A percentile compares a stretch with the other conserved stretches of the same genome.
phyloP scores from a whole-genome alignment of 2,797 vertebrate species.

The Gobionotothen gibberifrons region DNA sequence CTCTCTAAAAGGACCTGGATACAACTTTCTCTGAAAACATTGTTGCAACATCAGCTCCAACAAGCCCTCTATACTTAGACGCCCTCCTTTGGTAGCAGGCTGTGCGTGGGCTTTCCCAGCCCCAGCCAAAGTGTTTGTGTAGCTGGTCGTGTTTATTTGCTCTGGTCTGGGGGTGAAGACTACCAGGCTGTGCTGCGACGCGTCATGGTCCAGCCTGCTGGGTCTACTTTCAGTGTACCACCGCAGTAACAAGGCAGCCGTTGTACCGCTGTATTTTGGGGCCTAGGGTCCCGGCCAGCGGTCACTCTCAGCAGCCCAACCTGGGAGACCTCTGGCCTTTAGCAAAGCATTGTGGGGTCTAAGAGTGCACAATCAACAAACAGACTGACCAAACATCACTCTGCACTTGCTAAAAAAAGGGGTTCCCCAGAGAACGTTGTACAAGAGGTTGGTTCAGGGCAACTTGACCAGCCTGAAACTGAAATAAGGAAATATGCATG shows the following conservation, averaged over 20 bases:
- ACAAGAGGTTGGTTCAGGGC: constrained; percentile 69
- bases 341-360: constrained; percentile 57
- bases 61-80: constrained; percentile 66
- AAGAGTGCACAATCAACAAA: constrained; percentile 68
- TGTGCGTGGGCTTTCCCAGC: constrained; percentile 63
- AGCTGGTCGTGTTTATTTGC: constrained; percentile 81
- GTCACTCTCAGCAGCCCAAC: constrained; percentile 71
- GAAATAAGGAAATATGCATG: constrained; percentile 60
- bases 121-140: constrained; percentile 74
- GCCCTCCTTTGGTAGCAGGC: constrained; percentile 54
- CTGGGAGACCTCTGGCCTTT: constrained; percentile 69
- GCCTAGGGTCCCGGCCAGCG: constrained; percentile 51
- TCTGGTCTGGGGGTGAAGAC: constrained; percentile 71
- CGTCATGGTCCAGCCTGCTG: constrained; percentile 55
- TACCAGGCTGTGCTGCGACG: constrained; percentile 68
- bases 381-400: constrained; percentile 69
- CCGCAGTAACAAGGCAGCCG: constrained; percentile 64
- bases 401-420: constrained; percentile 68
- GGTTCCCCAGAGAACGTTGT: constrained; percentile 51
- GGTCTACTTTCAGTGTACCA: constrained; percentile 64
- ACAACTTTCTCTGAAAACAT: constrained; percentile 57
- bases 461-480: constrained; percentile 52
- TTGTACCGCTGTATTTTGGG: constrained; percentile 75
- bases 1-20: constrained; percentile 35
- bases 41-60: constrained; percentile 68